phyloP scores from a whole-genome alignment of 2,888 invertebrate species.

The Anthoptus insignis region DNA sequence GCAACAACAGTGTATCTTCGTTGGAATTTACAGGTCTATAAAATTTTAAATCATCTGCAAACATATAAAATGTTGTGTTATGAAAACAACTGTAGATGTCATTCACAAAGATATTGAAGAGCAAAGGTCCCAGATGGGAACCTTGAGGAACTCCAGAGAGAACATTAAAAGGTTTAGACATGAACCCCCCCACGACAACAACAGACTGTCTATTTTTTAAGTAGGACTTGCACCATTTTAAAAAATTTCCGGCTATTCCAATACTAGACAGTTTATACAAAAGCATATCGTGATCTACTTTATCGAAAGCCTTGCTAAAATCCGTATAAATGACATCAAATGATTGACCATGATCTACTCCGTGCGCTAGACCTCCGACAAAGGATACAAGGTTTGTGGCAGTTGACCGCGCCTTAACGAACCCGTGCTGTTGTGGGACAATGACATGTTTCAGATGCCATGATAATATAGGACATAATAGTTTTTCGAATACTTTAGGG shows the following conservation, averaged over 20 bases:
- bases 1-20: no score
- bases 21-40: no score
- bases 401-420: conserved; percentile 39
- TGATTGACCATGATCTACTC: conserved; percentile 32
- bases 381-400: conserved; percentile 34
- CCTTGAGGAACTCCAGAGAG: not conserved
- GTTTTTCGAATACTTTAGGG: conserved; percentile 40
- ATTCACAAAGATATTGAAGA: no score
- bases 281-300: conserved; percentile 32
- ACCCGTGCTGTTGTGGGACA: conserved; percentile 43
- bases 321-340: conserved; percentile 16
- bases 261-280: conserved; percentile 6
- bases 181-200: not conserved
- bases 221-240: conserved; percentile 22
- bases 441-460: conserved; percentile 23
- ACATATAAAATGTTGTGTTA: no score
- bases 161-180: not conserved
- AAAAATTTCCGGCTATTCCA: conserved; percentile 3
- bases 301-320: conserved; percentile 29
- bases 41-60: no score
- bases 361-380: conserved; percentile 27
- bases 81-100: no score
- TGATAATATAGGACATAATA: conserved; percentile 33
- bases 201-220: not conserved
- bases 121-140: no score